Percentiles rank a stretch among this genome's conserved stretches.
Evolutionary conservation across 1,140 invertebrate species (phyloP).

Genomic region (Spodoptera frugiperda): DNA sequence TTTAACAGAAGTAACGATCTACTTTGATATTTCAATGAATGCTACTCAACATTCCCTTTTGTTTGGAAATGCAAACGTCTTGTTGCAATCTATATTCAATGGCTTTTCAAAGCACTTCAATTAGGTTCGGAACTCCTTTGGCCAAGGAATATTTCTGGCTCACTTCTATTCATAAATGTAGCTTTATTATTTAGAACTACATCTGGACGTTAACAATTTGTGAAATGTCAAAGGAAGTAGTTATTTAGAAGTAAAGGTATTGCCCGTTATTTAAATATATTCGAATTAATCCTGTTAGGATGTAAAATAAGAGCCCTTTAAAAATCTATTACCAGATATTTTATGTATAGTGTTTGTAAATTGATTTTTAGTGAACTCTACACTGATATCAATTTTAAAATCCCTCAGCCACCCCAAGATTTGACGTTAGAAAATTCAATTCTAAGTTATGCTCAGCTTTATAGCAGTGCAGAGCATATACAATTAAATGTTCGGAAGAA

Average conservation of each 20-base stretch:
- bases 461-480: no score
- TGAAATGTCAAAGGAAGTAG: not conserved
- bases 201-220: not conserved
- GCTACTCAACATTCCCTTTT: constrained; percentile 29
- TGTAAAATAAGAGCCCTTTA: no score
- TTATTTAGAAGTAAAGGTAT: not conserved
- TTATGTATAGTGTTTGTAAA: no score
- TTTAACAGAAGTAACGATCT: constrained; percentile 19
- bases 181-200: constrained; percentile 5
- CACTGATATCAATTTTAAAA: no score
- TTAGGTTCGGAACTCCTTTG: constrained; percentile 21
- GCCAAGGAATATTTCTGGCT: constrained; percentile 25
- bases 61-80: constrained; percentile 35
- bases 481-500: no score
- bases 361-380: no score
- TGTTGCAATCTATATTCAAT: constrained; percentile 43
- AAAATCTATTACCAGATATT: no score
- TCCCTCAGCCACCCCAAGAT: no score
- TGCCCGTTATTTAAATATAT: not conserved
- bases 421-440: no score
- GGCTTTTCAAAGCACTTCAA: constrained; percentile 40
- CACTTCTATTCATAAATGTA: constrained; percentile 1
- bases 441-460: no score
- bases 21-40: constrained; percentile 36
- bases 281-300: not conserved